Percentiles rank a stretch among this genome's conserved stretches.
Evolutionary conservation across 2,888 invertebrate species (phyloP).

Genomic region (Drosophila siamana): DNA sequence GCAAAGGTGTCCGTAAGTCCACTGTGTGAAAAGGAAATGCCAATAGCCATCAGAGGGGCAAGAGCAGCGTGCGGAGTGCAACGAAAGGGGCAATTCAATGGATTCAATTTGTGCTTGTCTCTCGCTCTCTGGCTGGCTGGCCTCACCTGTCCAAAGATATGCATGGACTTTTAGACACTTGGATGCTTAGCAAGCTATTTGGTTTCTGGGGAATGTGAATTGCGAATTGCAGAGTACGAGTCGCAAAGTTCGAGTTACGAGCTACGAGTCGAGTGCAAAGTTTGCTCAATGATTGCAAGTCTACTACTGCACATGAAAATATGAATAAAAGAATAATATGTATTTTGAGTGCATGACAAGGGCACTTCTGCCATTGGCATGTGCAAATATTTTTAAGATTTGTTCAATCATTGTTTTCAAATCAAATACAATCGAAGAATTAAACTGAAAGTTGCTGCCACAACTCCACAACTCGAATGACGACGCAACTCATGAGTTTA

Average conservation of each 20-base stretch:
- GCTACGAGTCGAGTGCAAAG: constrained; percentile 15
- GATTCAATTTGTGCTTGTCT: constrained; percentile 48
- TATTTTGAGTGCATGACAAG: constrained; percentile 14
- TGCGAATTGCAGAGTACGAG: not conserved
- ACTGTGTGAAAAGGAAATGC: constrained; percentile 39
- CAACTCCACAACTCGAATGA: too few relatives aligned
- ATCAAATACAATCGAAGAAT: constrained; percentile 11
- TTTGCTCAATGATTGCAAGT: constrained; percentile 33
- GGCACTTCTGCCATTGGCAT: constrained; percentile 13
- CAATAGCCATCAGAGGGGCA: constrained; percentile 16
- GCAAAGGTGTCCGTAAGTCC: constrained; percentile 48
- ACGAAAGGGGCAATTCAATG: constrained; percentile 17
- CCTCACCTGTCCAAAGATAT: constrained; percentile 35
- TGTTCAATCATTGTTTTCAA: constrained; percentile 11
- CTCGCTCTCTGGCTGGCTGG: not conserved
- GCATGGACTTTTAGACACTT: constrained; percentile 56
- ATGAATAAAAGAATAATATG: constrained; percentile 15
- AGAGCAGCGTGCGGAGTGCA: not conserved
- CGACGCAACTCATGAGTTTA: not conserved
- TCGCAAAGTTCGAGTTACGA: not conserved
- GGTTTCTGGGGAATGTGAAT: constrained; percentile 29
- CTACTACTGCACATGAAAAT: constrained; percentile 24
- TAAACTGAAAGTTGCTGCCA: not conserved
- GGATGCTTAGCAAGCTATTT: constrained; percentile 49
- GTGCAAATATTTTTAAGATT: constrained; percentile 14